phyloP scores from a whole-genome alignment of 2,113 vertebrate genomes.

The Sylvilagus bachmani region DNA sequence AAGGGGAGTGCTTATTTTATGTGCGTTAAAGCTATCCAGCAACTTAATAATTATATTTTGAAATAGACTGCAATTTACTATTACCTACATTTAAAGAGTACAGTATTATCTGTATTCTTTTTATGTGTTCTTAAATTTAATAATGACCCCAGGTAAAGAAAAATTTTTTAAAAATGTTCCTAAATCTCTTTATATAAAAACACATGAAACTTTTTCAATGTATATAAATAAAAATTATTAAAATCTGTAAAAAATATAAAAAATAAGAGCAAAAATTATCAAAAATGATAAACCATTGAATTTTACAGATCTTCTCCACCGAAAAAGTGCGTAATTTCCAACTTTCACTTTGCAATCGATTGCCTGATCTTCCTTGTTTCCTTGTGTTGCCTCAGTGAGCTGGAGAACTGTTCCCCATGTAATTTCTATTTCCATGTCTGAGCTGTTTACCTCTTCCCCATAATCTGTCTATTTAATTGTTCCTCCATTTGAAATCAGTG shows the following conservation, averaged over 20 bases:
- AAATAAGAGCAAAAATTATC: not conserved
- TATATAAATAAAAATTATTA: no score
- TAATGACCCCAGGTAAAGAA: not conserved
- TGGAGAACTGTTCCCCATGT: not conserved
- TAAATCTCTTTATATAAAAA: no score
- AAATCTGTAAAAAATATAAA: not conserved
- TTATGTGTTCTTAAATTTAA: conserved; percentile 33
- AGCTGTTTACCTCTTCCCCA: not conserved
- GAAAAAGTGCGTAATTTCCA: not conserved
- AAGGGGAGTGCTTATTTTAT: not conserved
- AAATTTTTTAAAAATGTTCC: not conserved
- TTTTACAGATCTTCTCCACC: not conserved
- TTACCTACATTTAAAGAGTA: conserved; percentile 16
- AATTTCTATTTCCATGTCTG: conserved; percentile 32
- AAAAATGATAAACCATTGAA: not conserved
- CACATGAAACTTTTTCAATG: no score
- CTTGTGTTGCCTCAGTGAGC: not conserved
- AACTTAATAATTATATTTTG: conserved; percentile 4
- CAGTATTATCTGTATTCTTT: not conserved
- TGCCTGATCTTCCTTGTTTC: not conserved
- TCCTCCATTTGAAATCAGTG: conserved; percentile 57
- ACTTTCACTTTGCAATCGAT: conserved; percentile 5
- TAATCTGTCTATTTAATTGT: conserved; percentile 61
- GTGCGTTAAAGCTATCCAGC: not conserved
- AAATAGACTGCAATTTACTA: conserved; percentile 25